Evolutionary conservation across 2,113 vertebrate genomes (phyloP).

Genomic region (Chlorodrepanis virens): DNA sequence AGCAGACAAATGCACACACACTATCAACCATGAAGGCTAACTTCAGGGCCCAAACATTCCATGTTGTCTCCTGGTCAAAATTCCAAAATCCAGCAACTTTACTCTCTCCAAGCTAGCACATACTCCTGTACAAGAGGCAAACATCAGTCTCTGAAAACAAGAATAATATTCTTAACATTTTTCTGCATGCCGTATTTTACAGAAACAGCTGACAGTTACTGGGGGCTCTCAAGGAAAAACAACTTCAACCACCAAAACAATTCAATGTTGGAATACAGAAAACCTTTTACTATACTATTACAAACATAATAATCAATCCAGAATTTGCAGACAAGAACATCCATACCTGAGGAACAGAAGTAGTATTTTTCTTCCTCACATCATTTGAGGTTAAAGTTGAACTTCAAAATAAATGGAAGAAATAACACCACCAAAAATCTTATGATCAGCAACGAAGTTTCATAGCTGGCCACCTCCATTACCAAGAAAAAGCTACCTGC

Average conservation of each 20-base stretch:
- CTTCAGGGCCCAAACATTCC: background rate
- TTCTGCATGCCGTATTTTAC: background rate
- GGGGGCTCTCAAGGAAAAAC: background rate
- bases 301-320: background rate
- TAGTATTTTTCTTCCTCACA: background rate
- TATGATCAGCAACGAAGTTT: background rate
- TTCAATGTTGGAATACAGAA: background rate
- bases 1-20: rapidly evolving
- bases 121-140: background rate
- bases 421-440: background rate
- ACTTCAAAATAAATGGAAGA: background rate
- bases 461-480: background rate
- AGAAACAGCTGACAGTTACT: background rate
- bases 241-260: background rate
- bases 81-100: background rate
- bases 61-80: background rate
- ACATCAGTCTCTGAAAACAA: background rate
- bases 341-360: background rate
- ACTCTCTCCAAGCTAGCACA: background rate
- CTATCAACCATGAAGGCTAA: background rate
- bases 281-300: background rate
- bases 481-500: background rate
- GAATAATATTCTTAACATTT: background rate
- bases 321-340: background rate
- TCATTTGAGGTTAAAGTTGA: background rate